Base-by-base conservation (phyloP, 2,113 vertebrate species). In the Mustela lutreola region DNA sequence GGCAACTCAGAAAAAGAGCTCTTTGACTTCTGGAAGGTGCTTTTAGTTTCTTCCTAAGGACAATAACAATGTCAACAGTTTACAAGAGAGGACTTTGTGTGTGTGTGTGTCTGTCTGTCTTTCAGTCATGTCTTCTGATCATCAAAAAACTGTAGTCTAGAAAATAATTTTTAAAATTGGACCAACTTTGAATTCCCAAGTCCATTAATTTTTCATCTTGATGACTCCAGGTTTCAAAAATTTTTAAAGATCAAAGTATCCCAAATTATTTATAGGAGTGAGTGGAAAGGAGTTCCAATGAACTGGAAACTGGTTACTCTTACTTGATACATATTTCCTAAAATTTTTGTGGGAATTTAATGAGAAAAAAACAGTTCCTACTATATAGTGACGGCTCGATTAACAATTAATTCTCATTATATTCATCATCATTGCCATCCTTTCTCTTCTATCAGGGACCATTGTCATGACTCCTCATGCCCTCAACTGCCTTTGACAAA, bases 11-110 rank as follows among this genome's bases (percentile, higher is more conserved):
- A 45, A 78, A 89, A 73, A 63, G 2, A 93, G 88, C 56, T 81
- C 16, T 53, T 89, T 60, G 33, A 94, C 86, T 94, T 96, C 36
- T 97, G 53, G 91, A 91, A 95, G 36, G 10, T 92, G 21, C 31
- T 89, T 65, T 26, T 93, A 83, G 15, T 39, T 95, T 95, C 39
- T 79, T 95, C 14, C 42, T 63, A 63, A 92, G 10, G n/a, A 79
- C 19, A 95, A 45, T 62, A 91, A 86, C 7, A 7, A 73, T 73
- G 21, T 33, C 78, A 95, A 22, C 12, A 71, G 63, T 81, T 93
- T 50, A 90, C 11, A 56, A 84, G 22, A 81, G 50, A 56, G 6
- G 19, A 11, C 16, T 33, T 7, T 62, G 45, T n/a, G 11, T 65
- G 70, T 93, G 15, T 75, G 9, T 58, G 14, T 80, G 12, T 63